phyloP scores from a whole-genome alignment of 2,797 vertebrate species.

The Sternarchorhynchus goeldii region DNA sequence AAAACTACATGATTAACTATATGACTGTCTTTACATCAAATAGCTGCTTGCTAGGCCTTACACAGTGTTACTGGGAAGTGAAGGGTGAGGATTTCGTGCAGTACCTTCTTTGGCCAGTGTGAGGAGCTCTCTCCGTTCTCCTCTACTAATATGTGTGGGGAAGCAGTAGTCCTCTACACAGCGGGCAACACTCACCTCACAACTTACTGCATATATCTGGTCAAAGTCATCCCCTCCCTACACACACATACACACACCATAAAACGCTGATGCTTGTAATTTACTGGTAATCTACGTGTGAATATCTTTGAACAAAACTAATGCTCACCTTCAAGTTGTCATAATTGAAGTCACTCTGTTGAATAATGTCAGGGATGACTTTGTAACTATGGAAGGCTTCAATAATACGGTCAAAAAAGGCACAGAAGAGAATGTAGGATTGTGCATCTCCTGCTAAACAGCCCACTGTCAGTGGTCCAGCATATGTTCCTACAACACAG shows the following conservation, averaged over 20 bases:
- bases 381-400: constrained; percentile 70
- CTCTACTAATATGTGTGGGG: constrained; percentile 75
- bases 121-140: constrained; percentile 71
- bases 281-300: neutral
- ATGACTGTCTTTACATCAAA: too few relatives aligned
- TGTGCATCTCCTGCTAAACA: constrained; percentile 74
- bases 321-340: constrained; percentile 73
- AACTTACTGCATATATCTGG: constrained; percentile 56
- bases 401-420: constrained; percentile 76
- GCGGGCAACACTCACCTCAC: constrained; percentile 66
- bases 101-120: constrained; percentile 68
- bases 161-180: constrained; percentile 71
- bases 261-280: neutral
- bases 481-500: constrained; percentile 41
- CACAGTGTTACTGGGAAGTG: neutral
- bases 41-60: neutral
- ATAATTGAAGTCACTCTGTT: constrained; percentile 72
- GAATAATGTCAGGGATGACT: constrained; percentile 52
- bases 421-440: constrained; percentile 75
- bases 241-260: constrained; percentile 30
- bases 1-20: too few relatives aligned
- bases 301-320: neutral
- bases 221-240: constrained; percentile 69
- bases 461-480: constrained; percentile 59
- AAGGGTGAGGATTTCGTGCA: neutral